A percentile compares a stretch with the other conserved stretches of the same genome.
Conservation (phyloP, 2,797 vertebrate species). For the Manis crassicaudata region DNA sequence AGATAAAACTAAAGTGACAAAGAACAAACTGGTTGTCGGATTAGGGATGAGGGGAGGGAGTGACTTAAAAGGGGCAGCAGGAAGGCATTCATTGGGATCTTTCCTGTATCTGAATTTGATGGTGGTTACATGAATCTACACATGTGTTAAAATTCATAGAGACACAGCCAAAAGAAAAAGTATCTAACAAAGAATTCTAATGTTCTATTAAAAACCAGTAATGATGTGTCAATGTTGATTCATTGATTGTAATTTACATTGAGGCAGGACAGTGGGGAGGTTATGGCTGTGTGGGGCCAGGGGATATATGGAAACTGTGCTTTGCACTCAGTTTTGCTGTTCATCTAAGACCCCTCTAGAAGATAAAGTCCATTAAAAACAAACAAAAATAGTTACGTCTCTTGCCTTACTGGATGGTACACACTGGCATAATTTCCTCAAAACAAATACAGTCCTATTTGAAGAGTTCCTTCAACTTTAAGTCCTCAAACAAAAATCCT, state of each 20-base stretch:
- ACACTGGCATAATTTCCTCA: not conserved
- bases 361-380: not conserved
- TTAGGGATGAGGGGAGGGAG: not conserved
- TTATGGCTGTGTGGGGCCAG: not conserved
- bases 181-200: not conserved
- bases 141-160: not conserved
- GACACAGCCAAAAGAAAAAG: not conserved
- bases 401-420: not conserved
- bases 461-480: not conserved
- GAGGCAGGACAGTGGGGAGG: rapidly evolving
- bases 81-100: not conserved
- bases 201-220: not conserved
- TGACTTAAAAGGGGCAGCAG: not conserved
- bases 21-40: not conserved
- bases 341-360: not conserved
- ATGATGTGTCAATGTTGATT: not conserved
- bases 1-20: not conserved
- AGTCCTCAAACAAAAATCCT: not conserved
- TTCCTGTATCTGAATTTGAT: not conserved
- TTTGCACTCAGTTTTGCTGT: not conserved
- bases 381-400: too few species aligned
- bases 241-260: not conserved
- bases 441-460: not conserved
- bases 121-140: not conserved
- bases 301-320: not conserved